Percentiles rank a stretch among this genome's conserved stretches.
Evolutionary conservation across 2,113 vertebrate genomes (phyloP).

Genomic region (Indri indri): DNA sequence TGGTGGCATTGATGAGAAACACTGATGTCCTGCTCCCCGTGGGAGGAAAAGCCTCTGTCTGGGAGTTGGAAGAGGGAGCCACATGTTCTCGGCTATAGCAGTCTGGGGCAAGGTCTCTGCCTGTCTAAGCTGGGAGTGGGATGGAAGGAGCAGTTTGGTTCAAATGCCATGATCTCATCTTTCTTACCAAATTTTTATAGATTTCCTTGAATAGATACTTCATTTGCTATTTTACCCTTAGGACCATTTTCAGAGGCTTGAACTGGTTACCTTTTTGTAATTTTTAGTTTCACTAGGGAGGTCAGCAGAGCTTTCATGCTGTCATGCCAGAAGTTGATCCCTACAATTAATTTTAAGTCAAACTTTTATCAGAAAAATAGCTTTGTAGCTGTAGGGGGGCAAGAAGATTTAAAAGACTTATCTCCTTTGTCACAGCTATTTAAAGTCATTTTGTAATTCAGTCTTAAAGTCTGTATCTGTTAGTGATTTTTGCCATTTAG

Average conservation of each 20-base stretch:
- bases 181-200: neutral
- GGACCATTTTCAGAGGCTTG: neutral
- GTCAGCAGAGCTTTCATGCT: neutral
- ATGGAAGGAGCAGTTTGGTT: neutral
- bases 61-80: neutral
- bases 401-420: neutral
- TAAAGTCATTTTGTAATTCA: neutral
- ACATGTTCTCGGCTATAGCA: neutral
- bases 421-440: neutral
- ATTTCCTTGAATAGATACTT: neutral
- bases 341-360: neutral
- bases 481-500: slow-evolving; percentile 30
- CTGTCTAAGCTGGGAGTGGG: neutral
- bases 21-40: neutral
- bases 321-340: neutral
- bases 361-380: slow-evolving; percentile 2
- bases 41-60: neutral
- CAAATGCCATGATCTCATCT: neutral
- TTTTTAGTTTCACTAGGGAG: neutral
- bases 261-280: neutral
- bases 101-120: neutral
- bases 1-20: neutral
- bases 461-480: neutral
- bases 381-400: neutral
- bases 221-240: neutral